phyloP scores from a whole-genome alignment of 2,113 vertebrate genomes.

The Cynoglossus semilaevis region DNA sequence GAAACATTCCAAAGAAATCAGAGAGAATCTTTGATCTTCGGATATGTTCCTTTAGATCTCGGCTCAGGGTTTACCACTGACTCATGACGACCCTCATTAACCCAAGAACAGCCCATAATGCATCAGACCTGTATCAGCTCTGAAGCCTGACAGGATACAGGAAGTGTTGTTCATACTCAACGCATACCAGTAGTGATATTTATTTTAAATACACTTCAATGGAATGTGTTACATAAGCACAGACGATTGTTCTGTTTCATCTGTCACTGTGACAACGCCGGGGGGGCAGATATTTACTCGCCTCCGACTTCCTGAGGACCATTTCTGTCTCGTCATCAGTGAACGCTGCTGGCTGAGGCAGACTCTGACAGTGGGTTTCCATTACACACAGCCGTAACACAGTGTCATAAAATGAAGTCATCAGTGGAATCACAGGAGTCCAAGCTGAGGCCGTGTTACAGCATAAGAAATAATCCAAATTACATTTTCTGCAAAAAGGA shows the following conservation, averaged over 20 bases:
- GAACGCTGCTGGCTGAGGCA: slow-evolving; percentile 4
- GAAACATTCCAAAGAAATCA: background rate
- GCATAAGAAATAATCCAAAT: slow-evolving; percentile 11
- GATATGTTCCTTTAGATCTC: background rate
- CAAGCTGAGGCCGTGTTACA: background rate
- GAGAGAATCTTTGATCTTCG: background rate
- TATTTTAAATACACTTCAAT: slow-evolving; percentile 40
- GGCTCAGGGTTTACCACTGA: background rate
- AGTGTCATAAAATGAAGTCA: slow-evolving; percentile 3
- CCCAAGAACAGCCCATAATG: slow-evolving; percentile 20
- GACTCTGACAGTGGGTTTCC: slow-evolving; percentile 41
- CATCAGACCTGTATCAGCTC: slow-evolving; percentile 30
- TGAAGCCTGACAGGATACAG: slow-evolving; percentile 26
- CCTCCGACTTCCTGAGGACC: slow-evolving; percentile 30
- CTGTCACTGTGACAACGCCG: slow-evolving; percentile 33
- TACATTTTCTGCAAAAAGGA: slow-evolving; percentile 6
- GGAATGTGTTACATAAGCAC: slow-evolving; percentile 62
- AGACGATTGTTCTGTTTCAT: slow-evolving; percentile 38
- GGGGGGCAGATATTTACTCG: slow-evolving; percentile 3
- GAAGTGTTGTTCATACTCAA: slow-evolving; percentile 41
- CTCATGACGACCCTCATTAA: slow-evolving; percentile 4
- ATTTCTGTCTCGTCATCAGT: slow-evolving; percentile 7
- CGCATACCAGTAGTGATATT: slow-evolving; percentile 47
- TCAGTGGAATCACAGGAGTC: slow-evolving; percentile 14
- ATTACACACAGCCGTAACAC: slow-evolving; percentile 21